Evolutionary conservation across 53 echinoderm and acorn worm genomes (phyloP).

Genomic region (Holothuria scabra): DNA sequence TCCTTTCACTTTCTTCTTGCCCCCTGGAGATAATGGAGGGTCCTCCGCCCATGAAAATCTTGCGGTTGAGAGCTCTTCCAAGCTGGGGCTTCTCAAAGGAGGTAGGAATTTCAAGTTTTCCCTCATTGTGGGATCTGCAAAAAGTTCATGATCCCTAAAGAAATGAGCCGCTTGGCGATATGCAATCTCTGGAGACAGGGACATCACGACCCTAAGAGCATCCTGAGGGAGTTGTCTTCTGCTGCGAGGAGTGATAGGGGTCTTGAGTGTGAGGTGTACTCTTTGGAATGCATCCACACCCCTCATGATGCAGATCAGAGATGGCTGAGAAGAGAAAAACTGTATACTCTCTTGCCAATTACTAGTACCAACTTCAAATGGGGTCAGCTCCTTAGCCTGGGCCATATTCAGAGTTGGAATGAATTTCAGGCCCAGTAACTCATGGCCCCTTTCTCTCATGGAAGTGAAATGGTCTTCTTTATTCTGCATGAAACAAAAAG

Average conservation of each 20-base stretch:
- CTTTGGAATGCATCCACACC: slow-evolving; percentile 91
- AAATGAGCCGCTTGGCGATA: slow-evolving; percentile 94
- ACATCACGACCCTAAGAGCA: slow-evolving; percentile 73
- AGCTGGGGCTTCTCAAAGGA: slow-evolving; percentile 85
- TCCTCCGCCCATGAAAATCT: slow-evolving; percentile 93
- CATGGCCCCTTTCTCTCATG: slow-evolving; percentile 67
- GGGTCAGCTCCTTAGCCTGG: slow-evolving; percentile 96
- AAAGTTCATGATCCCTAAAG: slow-evolving; percentile 92
- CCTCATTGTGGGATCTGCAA: slow-evolving; percentile 91
- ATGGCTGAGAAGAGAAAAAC: slow-evolving; percentile 77
- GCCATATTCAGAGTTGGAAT: slow-evolving; percentile 76
- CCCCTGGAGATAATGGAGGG: slow-evolving; percentile 30
- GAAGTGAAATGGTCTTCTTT: slow-evolving; percentile 47
- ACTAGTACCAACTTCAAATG: slow-evolving; percentile 90
- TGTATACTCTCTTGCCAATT: slow-evolving; percentile 93
- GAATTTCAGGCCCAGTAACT: slow-evolving; percentile 93
- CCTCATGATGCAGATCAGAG: slow-evolving; percentile 81
- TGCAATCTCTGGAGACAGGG: slow-evolving; percentile 90
- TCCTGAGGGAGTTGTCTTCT: slow-evolving; percentile 15
- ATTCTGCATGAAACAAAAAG: slow-evolving; percentile 52
- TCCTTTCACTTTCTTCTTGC: slow-evolving; percentile 50
- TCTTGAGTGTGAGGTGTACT: slow-evolving; percentile 65
- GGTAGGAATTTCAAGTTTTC: slow-evolving; percentile 85
- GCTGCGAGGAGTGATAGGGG: slow-evolving; percentile 48
- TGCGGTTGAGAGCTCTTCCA: slow-evolving; percentile 89